Conservation (phyloP, 2,888 invertebrate genomes). For the Drosophila quinaria region DNA sequence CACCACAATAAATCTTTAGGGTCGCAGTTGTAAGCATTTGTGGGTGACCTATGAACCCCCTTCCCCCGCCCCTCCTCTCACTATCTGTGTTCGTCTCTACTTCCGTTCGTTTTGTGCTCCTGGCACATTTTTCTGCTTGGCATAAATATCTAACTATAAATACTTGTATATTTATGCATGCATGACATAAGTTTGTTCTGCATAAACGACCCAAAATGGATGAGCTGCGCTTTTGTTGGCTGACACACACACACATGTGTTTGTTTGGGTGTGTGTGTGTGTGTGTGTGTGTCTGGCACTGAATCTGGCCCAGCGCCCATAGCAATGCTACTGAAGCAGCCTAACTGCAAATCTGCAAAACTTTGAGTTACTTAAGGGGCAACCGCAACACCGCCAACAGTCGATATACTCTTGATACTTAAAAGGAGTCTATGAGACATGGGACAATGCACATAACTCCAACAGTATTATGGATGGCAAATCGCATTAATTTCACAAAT, state of each 20-base stretch:
- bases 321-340: constrained; percentile 49
- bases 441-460: constrained; percentile 36
- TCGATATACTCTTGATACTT: constrained; percentile 53
- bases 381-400: constrained; percentile 69
- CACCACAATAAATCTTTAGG: constrained; percentile 79
- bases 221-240: constrained; percentile 59
- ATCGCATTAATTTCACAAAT: constrained; percentile 81
- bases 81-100: neutral
- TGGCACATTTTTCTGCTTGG: constrained; percentile 71
- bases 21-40: constrained; percentile 65
- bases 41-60: constrained; percentile 31
- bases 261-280: constrained; percentile 6
- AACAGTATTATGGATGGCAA: constrained; percentile 27
- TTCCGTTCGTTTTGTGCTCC: constrained; percentile 1
- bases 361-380: constrained; percentile 61
- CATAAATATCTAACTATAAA: constrained; percentile 74
- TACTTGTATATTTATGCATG: constrained; percentile 78
- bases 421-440: constrained; percentile 21
- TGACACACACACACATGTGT: constrained; percentile 3
- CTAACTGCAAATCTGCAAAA: constrained; percentile 59
- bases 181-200: constrained; percentile 77
- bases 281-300: constrained; percentile 22
- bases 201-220: constrained; percentile 63
- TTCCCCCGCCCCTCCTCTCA: neutral
- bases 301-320: constrained; percentile 43